phyloP scores from a whole-genome alignment of 2,113 vertebrate genomes.

The Rostratula benghalensis region DNA sequence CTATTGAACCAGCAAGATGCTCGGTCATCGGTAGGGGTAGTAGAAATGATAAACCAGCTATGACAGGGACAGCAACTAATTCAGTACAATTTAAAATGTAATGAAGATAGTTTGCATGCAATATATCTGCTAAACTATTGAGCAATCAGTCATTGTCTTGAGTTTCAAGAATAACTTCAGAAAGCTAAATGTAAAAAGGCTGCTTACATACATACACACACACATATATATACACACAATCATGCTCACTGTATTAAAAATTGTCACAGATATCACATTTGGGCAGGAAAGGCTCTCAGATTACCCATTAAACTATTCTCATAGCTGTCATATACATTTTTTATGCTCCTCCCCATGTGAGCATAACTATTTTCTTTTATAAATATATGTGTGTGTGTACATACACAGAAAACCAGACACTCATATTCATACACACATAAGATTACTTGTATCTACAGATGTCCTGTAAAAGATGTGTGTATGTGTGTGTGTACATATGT shows the following conservation, averaged over 20 bases:
- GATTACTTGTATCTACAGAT: neutral
- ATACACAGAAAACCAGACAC: neutral
- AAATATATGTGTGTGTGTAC: too few relatives aligned
- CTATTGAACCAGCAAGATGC: neutral
- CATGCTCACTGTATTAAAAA: neutral
- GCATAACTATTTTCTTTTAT: neutral
- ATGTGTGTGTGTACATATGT: too few relatives aligned
- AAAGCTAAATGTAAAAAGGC: neutral
- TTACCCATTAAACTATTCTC: neutral
- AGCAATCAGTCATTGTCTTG: neutral
- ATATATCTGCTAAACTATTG: neutral
- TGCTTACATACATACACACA: neutral
- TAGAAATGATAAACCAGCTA: neutral
- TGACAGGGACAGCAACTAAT: neutral
- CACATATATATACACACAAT: rapidly evolving
- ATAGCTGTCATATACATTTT: neutral
- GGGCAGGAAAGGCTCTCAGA: neutral
- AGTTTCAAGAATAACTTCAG: neutral
- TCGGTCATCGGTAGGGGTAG: neutral
- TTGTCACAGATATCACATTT: neutral
- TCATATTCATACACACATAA: neutral
- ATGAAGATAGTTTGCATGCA: neutral
- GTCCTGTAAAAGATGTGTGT: neutral
- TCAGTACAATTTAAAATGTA: neutral
- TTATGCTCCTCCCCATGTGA: neutral